Evolutionary conservation across 2,113 vertebrate species (phyloP).

Genomic region (Cyanistes caeruleus): DNA sequence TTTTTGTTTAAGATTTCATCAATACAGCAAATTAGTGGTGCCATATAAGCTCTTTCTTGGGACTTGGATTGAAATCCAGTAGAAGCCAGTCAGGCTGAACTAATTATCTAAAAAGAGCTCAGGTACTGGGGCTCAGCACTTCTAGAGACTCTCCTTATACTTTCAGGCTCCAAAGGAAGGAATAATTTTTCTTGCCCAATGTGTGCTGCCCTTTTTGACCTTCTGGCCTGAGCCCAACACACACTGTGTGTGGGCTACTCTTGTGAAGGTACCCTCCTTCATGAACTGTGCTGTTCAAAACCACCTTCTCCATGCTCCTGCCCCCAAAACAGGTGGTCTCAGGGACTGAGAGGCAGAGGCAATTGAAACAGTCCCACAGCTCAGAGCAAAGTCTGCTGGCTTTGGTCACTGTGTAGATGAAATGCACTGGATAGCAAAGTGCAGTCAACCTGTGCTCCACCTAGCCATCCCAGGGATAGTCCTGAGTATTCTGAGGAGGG

Average conservation of each 20-base stretch:
- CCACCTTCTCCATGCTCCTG: background rate
- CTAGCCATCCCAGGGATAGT: background rate
- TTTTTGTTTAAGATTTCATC: background rate
- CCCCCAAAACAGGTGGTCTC: background rate
- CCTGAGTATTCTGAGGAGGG: background rate
- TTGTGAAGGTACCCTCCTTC: background rate
- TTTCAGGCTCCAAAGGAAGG: background rate
- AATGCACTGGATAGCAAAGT: background rate
- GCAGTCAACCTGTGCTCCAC: accelerated
- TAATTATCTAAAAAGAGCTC: background rate
- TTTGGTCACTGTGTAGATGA: background rate
- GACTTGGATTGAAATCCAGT: background rate
- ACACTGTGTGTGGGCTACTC: background rate
- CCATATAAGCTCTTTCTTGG: background rate
- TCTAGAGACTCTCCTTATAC: background rate
- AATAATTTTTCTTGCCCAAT: background rate
- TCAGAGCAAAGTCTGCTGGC: background rate
- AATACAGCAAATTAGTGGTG: background rate
- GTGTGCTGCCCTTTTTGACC: background rate
- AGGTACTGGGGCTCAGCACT: background rate
- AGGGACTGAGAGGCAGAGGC: background rate
- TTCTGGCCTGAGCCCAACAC: background rate
- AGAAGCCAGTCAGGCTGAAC: background rate
- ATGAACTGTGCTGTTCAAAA: background rate
- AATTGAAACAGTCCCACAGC: background rate